These are phyloP conservation scores for Oryzias celebensis DNA, from an alignment of 2,113 vertebrate species.

Conservation along the genomic window DNA sequence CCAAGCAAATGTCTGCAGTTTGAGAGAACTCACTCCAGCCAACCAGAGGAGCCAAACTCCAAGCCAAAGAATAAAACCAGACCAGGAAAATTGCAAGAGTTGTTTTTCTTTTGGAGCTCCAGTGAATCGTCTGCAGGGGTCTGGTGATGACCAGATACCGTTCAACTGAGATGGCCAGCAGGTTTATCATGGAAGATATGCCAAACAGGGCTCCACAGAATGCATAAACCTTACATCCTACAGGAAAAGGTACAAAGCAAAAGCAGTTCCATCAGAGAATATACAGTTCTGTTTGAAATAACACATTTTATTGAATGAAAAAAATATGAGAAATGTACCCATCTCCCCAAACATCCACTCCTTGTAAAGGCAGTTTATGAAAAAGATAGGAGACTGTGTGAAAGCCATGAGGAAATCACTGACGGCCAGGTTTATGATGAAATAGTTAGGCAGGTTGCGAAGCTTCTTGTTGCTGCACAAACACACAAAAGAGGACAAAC, in stretches of 20 bases:
- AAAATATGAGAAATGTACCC: slow-evolving; percentile 68
- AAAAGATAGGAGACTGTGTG: slow-evolving; percentile 91
- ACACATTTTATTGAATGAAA: neutral
- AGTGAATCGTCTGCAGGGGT: slow-evolving; percentile 83
- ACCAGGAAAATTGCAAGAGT: slow-evolving; percentile 81
- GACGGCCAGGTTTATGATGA: slow-evolving; percentile 88
- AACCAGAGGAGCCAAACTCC: slow-evolving; percentile 92
- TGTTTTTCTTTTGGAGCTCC: slow-evolving; percentile 83
- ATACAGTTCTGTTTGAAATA: neutral
- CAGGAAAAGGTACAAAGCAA: neutral
- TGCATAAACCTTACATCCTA: slow-evolving; percentile 91
- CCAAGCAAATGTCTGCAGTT: neutral
- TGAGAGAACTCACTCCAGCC: slow-evolving; percentile 89
- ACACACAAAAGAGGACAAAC: neutral
- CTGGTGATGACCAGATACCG: slow-evolving; percentile 92
- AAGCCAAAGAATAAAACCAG: slow-evolving; percentile 91
- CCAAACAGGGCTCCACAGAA: slow-evolving; percentile 94
- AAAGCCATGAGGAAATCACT: slow-evolving; percentile 93
- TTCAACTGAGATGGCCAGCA: slow-evolving; percentile 89
- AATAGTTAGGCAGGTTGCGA: slow-evolving; percentile 84
- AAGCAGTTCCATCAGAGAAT: neutral
- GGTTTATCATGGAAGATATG: slow-evolving; percentile 93
- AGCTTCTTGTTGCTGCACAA: slow-evolving; percentile 85
- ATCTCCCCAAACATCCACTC: slow-evolving; percentile 90
- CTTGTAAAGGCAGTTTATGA: slow-evolving; percentile 87